These are phyloP conservation scores for Theodoxus fluviatilis DNA, from an alignment of 2,888 invertebrate species.

Conservation along the genomic window DNA sequence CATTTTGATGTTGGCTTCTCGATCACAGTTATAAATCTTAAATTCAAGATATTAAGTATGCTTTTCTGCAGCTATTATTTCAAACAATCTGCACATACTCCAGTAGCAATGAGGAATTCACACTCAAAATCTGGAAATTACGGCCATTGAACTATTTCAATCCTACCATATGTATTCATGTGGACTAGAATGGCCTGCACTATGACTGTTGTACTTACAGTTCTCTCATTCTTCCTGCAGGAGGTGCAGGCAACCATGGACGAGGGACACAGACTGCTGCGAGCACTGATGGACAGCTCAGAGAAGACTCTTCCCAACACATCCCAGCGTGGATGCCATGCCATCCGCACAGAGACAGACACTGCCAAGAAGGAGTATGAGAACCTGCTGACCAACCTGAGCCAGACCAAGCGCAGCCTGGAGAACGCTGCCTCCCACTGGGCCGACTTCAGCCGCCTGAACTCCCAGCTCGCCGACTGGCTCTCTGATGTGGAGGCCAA, in stretches of 20 bases:
- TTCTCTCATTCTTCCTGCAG: too few species aligned
- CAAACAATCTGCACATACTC: too few species aligned
- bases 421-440: constrained; percentile 79
- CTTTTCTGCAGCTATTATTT: too few species aligned
- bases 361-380: constrained; percentile 88
- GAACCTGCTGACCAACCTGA: constrained; percentile 73
- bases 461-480: constrained; percentile 82
- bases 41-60: too few species aligned
- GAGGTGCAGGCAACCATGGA: constrained; percentile 88
- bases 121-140: too few species aligned
- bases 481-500: constrained; percentile 85
- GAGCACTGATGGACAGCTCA: constrained; percentile 80
- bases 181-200: too few species aligned
- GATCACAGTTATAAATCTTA: too few species aligned
- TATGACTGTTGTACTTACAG: too few species aligned
- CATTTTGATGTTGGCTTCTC: too few species aligned
- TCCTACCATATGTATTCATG: too few species aligned
- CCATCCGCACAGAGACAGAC: constrained; percentile 91
- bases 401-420: constrained; percentile 73
- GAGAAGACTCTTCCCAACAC: constrained; percentile 94
- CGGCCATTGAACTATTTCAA: too few species aligned
- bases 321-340: constrained; percentile 84
- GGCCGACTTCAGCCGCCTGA: constrained; percentile 84
- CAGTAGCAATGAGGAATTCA: too few species aligned
- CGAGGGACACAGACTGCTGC: constrained; percentile 85